Evolutionary conservation across 2,888 invertebrate genomes (phyloP), one percentile per base, ranked within the genome.

Genomic region (Phymatocera aterrima): DNA sequence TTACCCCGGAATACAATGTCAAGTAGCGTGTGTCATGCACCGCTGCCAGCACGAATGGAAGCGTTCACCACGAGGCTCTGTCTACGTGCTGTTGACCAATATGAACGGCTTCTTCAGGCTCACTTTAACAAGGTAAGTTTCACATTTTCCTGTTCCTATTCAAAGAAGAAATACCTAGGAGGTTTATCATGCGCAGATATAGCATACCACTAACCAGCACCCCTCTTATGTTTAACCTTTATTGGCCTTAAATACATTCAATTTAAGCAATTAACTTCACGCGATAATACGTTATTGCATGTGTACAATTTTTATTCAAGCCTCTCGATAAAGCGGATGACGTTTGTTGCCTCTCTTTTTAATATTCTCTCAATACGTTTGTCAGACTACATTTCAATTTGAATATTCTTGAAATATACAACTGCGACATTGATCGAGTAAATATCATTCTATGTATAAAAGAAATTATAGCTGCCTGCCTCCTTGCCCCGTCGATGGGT

Each of bases 41-140:
- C 89, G 79, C 81, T 89, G 75, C 88, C 90, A 81, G 86, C 88
- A 75, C 86, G 88, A 82, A 90, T 91, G 88, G 91, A 91, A 85
- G 90, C 90, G 78, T 89, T 91, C 80, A 91, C 93, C 61, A 92
- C 92, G 84, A 90, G 93, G 81, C 90, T 93, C 78, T 93, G 92
- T 88, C 89, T 93, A 85, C 91, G 93, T 82, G 94, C 94, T 81
- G 92, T 93, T 40, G 92, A 94, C 79, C 94, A 94, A 88, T 94
- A 94, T 87, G 93, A 93, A 87, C 93, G 93, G 88, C 91, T 94
- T 80, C 90, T 94, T 82, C 93, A 93, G 88, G 90, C 93, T 81
- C 92, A 92, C 86, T 92, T 92, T 81, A 91, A 92, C 87, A 90
- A 92, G 88, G 91, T 89, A 84, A 80, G 83, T n/a, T 31, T 61